Evolutionary conservation across 30 jellyfish, hydroid and myxozoan species (phyloP), one percentile per base, ranked within the genome.

Genomic region (Turritopsis rubra): DNA sequence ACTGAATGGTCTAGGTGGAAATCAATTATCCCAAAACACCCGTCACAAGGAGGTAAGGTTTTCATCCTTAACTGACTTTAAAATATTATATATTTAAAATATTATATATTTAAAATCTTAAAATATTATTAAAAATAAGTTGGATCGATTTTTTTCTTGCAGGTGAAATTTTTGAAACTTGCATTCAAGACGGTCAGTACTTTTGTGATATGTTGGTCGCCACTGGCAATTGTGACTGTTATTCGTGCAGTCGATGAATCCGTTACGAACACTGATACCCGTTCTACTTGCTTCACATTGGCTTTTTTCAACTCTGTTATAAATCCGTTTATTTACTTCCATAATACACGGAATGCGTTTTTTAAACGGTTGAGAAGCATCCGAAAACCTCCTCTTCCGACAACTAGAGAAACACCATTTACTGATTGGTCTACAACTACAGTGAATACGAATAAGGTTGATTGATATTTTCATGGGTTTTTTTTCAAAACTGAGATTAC

Each of bases 281-380:
- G 65, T 16, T 22, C 54, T 0, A 23, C 82, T 9, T 29, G 19
- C 82, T 74, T 74, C 71, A 74, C 82, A 21, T 30, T 74, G 52
- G 82, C 82, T 24, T 74, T 74, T 9, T 30, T 74, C 82, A 74
- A 74, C 31, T 74, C 82, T 17, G 7, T 74, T 16, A 73, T 74
- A 41, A 74, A 74, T 0, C 82, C 82, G 23, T 24, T 74, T 23
- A 71, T 74, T 23, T 74, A 74, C 71, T 30, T 74, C 8, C 60
- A 41, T 13, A 41, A 41, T 13, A 41, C 60, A 41, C 60, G 60
- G 13, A 5, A 13, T 41, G 5, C 13, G 60, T 3, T 41, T 41
- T 41, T 41, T 41, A 41, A 41, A 41, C 13, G 13, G 5, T 41
- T 41, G 5, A 41, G 13, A 41, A 41, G 60, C 13, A 3, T 5